These are phyloP conservation scores for Rotaria magnacalcarata DNA, from an alignment of 2,888 invertebrate species.

Conservation along the genomic window DNA sequence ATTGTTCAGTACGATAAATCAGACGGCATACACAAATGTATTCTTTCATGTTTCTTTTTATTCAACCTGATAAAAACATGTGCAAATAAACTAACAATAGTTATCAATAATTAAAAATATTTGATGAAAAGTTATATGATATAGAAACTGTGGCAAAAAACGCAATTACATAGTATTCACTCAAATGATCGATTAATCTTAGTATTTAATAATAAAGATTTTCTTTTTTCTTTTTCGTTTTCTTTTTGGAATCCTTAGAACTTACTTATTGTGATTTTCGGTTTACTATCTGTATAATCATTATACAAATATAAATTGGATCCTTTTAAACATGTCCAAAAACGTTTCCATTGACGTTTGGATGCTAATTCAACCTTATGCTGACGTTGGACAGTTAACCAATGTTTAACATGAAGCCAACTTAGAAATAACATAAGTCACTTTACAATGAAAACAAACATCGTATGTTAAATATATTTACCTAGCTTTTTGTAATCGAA, in stretches of 20 bases:
- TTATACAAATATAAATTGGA: slow-evolving; percentile 85
- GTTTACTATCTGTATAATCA: slow-evolving; percentile 49
- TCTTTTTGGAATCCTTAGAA: not conserved
- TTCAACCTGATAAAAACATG: too few relatives aligned
- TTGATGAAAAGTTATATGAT: too few relatives aligned
- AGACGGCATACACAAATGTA: too few relatives aligned
- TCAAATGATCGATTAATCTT: too few relatives aligned
- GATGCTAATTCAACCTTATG: slow-evolving; percentile 91
- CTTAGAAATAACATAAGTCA: slow-evolving; percentile 62
- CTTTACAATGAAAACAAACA: slow-evolving; percentile 46
- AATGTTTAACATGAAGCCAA: slow-evolving; percentile 93
- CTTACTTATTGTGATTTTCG: not conserved
- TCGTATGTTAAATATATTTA: slow-evolving; percentile 14
- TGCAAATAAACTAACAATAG: too few relatives aligned
- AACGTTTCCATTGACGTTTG: slow-evolving; percentile 93
- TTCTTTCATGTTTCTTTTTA: too few relatives aligned
- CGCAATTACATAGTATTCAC: too few relatives aligned
- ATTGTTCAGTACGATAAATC: too few relatives aligned
- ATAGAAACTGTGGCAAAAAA: too few relatives aligned
- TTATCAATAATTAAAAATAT: too few relatives aligned
- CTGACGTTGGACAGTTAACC: slow-evolving; percentile 84
- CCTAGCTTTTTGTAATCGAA: slow-evolving; percentile 38
- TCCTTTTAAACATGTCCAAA: slow-evolving; percentile 95
- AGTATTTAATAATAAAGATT: too few relatives aligned
- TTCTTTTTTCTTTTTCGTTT: too few relatives aligned